phyloP scores from a whole-genome alignment of 2,797 vertebrate genomes.

The Tolypeutes matacus region DNA sequence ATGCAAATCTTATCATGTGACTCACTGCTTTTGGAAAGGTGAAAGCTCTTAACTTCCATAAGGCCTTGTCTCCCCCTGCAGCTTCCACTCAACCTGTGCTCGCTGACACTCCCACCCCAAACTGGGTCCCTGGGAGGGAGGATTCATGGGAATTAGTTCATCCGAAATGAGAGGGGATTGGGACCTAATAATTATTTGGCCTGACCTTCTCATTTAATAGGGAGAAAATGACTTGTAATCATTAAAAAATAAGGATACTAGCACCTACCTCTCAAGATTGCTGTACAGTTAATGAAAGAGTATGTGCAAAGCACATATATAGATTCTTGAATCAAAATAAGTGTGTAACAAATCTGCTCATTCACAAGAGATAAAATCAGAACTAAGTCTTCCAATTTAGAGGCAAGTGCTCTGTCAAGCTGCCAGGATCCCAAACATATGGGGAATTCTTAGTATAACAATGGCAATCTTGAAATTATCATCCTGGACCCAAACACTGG shows the following conservation, averaged over 20 bases:
- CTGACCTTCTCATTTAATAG: neutral
- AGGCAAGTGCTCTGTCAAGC: neutral
- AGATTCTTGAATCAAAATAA: neutral
- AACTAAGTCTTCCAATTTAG: neutral
- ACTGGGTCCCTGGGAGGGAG: too few relatives aligned
- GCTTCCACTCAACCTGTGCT: neutral
- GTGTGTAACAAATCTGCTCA: neutral
- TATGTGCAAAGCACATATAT: neutral
- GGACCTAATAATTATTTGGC: too few relatives aligned
- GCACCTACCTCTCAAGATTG: neutral
- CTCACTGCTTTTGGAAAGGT: neutral
- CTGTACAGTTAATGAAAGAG: neutral
- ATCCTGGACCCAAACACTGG: neutral
- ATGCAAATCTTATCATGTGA: neutral
- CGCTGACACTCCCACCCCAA: neutral
- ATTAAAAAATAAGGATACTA: neutral
- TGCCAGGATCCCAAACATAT: neutral
- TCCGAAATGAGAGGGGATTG: neutral
- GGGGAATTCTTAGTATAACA: neutral
- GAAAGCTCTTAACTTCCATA: neutral
- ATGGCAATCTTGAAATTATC: neutral
- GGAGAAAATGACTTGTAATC: neutral
- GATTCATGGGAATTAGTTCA: too few relatives aligned
- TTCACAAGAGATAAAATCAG: neutral
- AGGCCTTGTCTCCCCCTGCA: neutral